Conservation (phyloP, 2,888 invertebrate species). For the Anticlea derivata region DNA sequence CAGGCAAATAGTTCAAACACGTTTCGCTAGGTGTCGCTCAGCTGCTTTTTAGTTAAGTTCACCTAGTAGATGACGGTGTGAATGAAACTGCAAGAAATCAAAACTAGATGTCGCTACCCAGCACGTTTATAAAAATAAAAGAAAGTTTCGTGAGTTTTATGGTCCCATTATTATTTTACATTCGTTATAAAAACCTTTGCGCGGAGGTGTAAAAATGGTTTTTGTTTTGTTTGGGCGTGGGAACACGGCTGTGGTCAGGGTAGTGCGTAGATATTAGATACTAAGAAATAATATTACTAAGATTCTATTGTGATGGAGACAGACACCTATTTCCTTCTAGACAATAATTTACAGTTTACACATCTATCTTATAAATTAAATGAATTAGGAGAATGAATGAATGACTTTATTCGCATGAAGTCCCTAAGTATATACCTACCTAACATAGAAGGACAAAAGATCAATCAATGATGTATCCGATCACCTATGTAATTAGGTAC, state of each 20-base stretch:
- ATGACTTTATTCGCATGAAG: too few species aligned
- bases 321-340: too few species aligned
- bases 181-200: slow-evolving; percentile 68
- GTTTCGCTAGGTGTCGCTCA: neutral
- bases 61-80: slow-evolving; percentile 50
- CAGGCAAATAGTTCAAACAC: neutral
- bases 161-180: slow-evolving; percentile 75
- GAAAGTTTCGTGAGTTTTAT: slow-evolving; percentile 56
- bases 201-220: slow-evolving; percentile 82
- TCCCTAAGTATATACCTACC: slow-evolving; percentile 4
- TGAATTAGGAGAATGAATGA: too few species aligned
- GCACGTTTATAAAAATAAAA: slow-evolving; percentile 40
- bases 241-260: slow-evolving; percentile 56
- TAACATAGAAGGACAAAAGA: neutral
- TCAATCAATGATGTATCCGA: too few species aligned
- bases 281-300: slow-evolving; percentile 22
- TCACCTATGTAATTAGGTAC: too few species aligned
- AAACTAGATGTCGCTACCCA: slow-evolving; percentile 58
- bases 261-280: slow-evolving; percentile 43
- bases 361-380: too few species aligned
- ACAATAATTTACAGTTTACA: too few species aligned
- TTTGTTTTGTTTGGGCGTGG: slow-evolving; percentile 75
- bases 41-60: slow-evolving; percentile 22
- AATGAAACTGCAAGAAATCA: slow-evolving; percentile 60
- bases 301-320: slow-evolving; percentile 19